These are phyloP conservation scores for Cromileptes altivelis DNA, from an alignment of 2,113 vertebrate genomes.

Conservation along the genomic window DNA sequence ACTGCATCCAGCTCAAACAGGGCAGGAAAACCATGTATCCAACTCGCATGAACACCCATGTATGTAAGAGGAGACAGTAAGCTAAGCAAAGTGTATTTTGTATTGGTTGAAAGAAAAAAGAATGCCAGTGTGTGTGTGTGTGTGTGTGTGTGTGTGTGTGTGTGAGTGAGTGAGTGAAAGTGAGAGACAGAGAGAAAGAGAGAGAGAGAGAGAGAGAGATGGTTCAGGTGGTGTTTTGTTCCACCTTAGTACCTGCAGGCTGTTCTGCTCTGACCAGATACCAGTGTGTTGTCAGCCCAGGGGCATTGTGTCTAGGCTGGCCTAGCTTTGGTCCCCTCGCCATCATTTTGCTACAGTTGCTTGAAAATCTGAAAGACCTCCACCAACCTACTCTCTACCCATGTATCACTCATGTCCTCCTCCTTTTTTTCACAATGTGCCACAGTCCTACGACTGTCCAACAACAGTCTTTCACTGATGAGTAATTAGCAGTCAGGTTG, in stretches of 20 bases:
- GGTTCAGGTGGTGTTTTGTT: slow-evolving; percentile 31
- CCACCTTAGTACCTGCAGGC: slow-evolving; percentile 47
- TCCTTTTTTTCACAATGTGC: not conserved
- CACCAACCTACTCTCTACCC: not conserved
- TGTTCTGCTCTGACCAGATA: slow-evolving; percentile 55
- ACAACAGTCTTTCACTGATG: not conserved
- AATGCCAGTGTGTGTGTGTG: not conserved
- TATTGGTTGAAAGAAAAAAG: not conserved
- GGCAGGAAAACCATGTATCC: not conserved
- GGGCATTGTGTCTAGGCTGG: slow-evolving; percentile 39
- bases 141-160: slow-evolving; percentile 1
- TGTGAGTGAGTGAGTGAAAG: not conserved
- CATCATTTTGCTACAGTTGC: slow-evolving; percentile 5
- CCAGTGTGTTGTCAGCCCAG: slow-evolving; percentile 54
- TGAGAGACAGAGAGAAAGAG: too few relatives aligned
- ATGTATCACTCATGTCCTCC: not conserved
- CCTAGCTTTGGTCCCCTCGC: slow-evolving; percentile 37
- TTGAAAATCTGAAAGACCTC: not conserved
- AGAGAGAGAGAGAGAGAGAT: not conserved
- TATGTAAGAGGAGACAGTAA: not conserved
- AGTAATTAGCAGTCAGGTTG: not conserved
- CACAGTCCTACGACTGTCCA: not conserved
- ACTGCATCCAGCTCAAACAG: not conserved
- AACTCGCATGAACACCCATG: not conserved
- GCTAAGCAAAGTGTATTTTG: not conserved